Evolutionary conservation across 2,797 vertebrate genomes (phyloP).

Genomic region (Chaenodraco wilsoni): DNA sequence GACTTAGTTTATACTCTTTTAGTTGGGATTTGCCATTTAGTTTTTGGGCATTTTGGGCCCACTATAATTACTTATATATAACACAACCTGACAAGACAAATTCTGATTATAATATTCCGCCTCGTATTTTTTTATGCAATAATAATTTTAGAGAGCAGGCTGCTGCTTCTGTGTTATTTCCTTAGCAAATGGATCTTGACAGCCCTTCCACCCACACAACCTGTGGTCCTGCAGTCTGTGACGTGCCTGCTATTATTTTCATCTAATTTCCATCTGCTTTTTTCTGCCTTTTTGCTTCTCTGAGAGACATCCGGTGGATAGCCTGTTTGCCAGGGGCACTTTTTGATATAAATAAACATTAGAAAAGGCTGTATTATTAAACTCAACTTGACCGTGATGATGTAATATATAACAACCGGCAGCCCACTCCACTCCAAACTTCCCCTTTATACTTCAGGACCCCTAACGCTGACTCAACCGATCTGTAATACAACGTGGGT

Average conservation of each 20-base stretch:
- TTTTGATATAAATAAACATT: constrained; percentile 61
- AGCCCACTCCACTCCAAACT: constrained; percentile 68
- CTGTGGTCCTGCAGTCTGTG: constrained; percentile 42
- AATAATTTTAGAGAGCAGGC: background rate
- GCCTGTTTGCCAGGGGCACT: constrained; percentile 37
- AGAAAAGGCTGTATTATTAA: constrained; percentile 63
- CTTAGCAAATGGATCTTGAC: constrained; percentile 47
- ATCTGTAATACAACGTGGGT: constrained; percentile 66
- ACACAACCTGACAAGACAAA: background rate
- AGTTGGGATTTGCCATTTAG: background rate
- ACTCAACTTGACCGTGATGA: constrained; percentile 58
- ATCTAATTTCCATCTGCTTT: constrained; percentile 56
- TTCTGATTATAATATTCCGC: background rate
- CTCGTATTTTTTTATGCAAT: background rate
- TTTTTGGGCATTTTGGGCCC: background rate
- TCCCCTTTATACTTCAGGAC: constrained; percentile 66
- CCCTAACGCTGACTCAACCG: constrained; percentile 68
- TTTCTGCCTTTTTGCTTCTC: constrained; percentile 29
- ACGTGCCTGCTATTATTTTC: constrained; percentile 45
- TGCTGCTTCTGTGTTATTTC: constrained; percentile 42
- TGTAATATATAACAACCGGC: constrained; percentile 71
- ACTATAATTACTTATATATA: background rate
- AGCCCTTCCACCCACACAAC: constrained; percentile 59
- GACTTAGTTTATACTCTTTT: background rate
- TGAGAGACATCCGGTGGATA: constrained; percentile 14